Evolutionary conservation across 1,140 invertebrate species (phyloP).

Genomic region (Danaus plexippus): DNA sequence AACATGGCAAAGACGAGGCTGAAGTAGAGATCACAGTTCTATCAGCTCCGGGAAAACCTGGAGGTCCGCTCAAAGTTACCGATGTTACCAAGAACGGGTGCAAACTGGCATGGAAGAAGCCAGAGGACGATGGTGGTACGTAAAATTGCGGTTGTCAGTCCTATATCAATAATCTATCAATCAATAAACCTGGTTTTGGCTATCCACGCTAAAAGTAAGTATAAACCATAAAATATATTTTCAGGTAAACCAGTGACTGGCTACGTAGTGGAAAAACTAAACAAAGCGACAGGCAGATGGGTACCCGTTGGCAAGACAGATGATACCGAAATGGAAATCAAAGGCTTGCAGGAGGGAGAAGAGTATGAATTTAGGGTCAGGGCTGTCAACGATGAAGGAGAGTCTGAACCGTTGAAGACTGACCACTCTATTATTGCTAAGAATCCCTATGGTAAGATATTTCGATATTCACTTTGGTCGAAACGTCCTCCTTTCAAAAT

Average conservation of each 20-base stretch:
- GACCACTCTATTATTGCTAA: slow-evolving; percentile 89
- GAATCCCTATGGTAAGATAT: slow-evolving; percentile 89
- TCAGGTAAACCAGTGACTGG: slow-evolving; percentile 88
- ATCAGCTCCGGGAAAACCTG: slow-evolving; percentile 85
- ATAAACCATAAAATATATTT: slow-evolving; percentile 10
- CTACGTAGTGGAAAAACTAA: slow-evolving; percentile 97
- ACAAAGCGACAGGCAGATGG: slow-evolving; percentile 94
- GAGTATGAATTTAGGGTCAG: slow-evolving; percentile 97
- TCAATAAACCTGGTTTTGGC: background rate
- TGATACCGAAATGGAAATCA: slow-evolving; percentile 92
- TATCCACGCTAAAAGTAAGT: background rate
- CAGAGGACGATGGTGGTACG: slow-evolving; percentile 96
- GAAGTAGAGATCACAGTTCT: slow-evolving; percentile 94
- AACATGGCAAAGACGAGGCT: slow-evolving; percentile 93
- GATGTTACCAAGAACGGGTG: slow-evolving; percentile 92
- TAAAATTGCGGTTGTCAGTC: slow-evolving; percentile 3
- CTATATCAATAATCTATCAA: background rate
- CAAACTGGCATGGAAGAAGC: slow-evolving; percentile 97
- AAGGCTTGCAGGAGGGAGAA: slow-evolving; percentile 92
- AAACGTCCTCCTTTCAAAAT: no score
- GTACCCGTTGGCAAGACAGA: slow-evolving; percentile 90
- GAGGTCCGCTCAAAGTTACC: slow-evolving; percentile 92
- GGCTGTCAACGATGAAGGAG: slow-evolving; percentile 98
- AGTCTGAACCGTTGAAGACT: slow-evolving; percentile 94
- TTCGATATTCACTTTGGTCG: no score